A percentile compares a stretch with the other conserved stretches of the same genome.
Conservation (phyloP, 2,797 vertebrate genomes). For the Enteromius paludinosus region DNA sequence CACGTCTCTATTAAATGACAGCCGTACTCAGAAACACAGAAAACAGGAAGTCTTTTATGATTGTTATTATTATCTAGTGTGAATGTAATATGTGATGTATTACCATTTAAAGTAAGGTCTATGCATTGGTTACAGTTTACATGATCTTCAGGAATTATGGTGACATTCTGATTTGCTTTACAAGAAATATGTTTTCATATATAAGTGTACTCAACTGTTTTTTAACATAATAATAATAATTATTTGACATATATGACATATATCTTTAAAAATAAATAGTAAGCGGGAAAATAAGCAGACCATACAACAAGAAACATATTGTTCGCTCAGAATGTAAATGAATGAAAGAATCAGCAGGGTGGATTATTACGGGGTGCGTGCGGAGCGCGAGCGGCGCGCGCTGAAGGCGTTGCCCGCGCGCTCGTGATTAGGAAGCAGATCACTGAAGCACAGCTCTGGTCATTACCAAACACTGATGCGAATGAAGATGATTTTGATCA, state of each 20-base stretch:
- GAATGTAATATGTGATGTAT: not conserved
- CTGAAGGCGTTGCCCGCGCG: conserved; percentile 75
- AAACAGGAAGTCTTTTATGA: not conserved
- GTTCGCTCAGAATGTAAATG: too few species aligned
- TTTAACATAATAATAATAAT: too few species aligned
- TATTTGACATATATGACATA: too few species aligned
- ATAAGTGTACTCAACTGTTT: too few species aligned
- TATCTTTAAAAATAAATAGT: too few species aligned
- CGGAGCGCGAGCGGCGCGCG: conserved; percentile 55
- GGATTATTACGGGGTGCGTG: not conserved
- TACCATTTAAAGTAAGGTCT: not conserved
- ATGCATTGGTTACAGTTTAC: not conserved
- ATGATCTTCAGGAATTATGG: too few species aligned
- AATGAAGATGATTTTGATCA: too few species aligned
- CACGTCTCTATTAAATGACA: not conserved
- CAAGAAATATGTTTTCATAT: too few species aligned
- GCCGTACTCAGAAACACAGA: not conserved
- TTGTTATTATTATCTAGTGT: not conserved
- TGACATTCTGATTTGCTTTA: too few species aligned
- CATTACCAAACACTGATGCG: not conserved
- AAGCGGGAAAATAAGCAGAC: too few species aligned
- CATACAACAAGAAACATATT: too few species aligned
- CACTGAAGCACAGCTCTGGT: not conserved
- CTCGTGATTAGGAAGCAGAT: conserved; percentile 23
- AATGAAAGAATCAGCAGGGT: too few species aligned